phyloP scores from a whole-genome alignment of 2,797 vertebrate species.

The Takifugu rubripes region DNA sequence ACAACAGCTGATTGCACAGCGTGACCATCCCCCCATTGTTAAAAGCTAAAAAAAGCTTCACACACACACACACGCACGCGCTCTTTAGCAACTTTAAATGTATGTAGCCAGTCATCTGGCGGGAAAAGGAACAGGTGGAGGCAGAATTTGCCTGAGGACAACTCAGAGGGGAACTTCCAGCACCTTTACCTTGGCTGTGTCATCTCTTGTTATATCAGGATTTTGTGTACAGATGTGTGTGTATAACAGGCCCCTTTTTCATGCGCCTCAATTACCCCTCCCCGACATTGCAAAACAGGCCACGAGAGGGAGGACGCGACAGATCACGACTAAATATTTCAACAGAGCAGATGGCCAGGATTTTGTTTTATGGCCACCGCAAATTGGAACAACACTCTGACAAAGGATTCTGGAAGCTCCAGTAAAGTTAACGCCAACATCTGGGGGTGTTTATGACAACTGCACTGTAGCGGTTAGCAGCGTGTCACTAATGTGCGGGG shows the following conservation, averaged over 20 bases:
- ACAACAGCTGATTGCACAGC: too few relatives aligned
- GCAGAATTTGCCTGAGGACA: too few relatives aligned
- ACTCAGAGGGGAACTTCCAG: conserved; percentile 2
- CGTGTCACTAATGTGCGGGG: too few relatives aligned
- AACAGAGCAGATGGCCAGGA: conserved; percentile 57
- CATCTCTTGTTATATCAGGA: conserved; percentile 1
- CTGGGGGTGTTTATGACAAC: background rate
- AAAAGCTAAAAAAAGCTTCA: too few relatives aligned
- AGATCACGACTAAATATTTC: conserved; percentile 61
- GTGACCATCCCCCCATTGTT: too few relatives aligned
- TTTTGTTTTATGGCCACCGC: conserved; percentile 31
- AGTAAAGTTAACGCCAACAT: background rate
- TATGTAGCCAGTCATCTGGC: too few relatives aligned
- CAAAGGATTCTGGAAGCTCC: conserved; percentile 19
- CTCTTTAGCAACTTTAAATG: too few relatives aligned
- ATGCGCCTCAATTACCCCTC: too few relatives aligned
- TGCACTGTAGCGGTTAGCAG: too few relatives aligned
- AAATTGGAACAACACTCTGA: conserved; percentile 26
- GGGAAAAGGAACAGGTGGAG: too few relatives aligned
- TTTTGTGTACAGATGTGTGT: conserved; percentile 2
- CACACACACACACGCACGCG: too few relatives aligned
- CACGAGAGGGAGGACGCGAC: conserved; percentile 40
- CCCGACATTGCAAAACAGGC: conserved; percentile 32
- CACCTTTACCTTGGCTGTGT: conserved; percentile 11
- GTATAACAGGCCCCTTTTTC: conserved; percentile 6